Evolutionary conservation across 2,113 vertebrate species (phyloP), one percentile per base, ranked within the genome.

Genomic region (Hiodon alosoides): DNA sequence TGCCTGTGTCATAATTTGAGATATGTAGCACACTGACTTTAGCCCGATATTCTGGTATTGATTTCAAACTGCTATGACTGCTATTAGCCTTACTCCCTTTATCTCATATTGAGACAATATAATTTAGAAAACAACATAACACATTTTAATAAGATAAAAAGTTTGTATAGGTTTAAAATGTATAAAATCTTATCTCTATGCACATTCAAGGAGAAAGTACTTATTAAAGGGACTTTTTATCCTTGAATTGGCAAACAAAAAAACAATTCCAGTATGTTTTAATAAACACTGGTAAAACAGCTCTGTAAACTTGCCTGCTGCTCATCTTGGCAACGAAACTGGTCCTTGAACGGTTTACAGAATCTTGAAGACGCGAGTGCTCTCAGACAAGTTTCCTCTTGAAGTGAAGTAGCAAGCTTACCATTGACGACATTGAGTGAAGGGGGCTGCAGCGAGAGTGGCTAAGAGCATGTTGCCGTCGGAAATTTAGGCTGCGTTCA

Each of bases 1-100:
- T 85, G 88, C 83, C 82, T 75, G 82, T 77, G 69, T 85, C 76
- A 72, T 79, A 80, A 82, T 90, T 91, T 91, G 91, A 92, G 91
- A 84, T 83, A 87, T 86, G 79, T 14, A n/a, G 17, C n/a, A 72
- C 47, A 71, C 54, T 57, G 54, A 57, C 5, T 10, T 10, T 57
- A 10, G 10, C 50, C 46, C 50, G 31, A n/a, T 11, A 4, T 51
- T 66, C 72, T 53, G 16, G 10, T 78, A 58, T 75, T 71, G 55
- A 31, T 69, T 48, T 67, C 55, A 79, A 72, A 80, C 31, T 31
- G 31, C 31, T 31, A 31, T 10, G 5, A 7, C 54, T 55, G 54
- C 54, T 55, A 10, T 57, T 57, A 7, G 54, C 54, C 31, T 31
- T 31, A 31, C 31, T 16, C 60, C 0, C 60, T 16, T 16, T 4